Evolutionary conservation across 1,140 invertebrate genomes (phyloP).

Genomic region (Papilio machaon): DNA sequence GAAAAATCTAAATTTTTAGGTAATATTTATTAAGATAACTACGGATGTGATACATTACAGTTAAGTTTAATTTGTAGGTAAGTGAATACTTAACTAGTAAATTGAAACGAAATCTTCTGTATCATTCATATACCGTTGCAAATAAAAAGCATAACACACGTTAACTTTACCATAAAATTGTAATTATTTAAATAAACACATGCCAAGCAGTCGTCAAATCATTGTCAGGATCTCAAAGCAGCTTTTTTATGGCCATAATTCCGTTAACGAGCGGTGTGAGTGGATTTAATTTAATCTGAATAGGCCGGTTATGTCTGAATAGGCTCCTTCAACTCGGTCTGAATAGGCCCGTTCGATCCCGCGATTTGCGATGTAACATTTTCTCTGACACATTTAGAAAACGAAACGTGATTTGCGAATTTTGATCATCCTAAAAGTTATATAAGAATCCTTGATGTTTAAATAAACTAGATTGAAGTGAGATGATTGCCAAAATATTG

Average conservation of each 20-base stretch:
- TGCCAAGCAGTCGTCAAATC: not conserved
- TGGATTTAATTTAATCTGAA: not conserved
- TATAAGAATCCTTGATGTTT: too few species aligned
- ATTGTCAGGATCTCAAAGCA: not conserved
- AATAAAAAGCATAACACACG: too few species aligned
- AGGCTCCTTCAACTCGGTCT: not conserved
- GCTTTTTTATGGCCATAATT: not conserved
- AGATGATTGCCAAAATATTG: too few species aligned
- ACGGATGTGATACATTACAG: too few species aligned
- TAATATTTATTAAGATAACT: not conserved
- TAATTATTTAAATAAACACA: not conserved
- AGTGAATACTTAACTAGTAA: too few species aligned
- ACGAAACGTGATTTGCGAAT: not conserved
- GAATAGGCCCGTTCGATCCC: not conserved
- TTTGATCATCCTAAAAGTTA: not conserved
- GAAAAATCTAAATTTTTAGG: too few species aligned
- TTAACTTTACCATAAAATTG: too few species aligned
- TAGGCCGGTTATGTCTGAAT: not conserved
- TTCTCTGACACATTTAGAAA: not conserved
- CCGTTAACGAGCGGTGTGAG: conserved; percentile 1
- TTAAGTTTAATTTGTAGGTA: too few species aligned
- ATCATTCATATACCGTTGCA: too few species aligned
- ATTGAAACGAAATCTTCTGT: too few species aligned
- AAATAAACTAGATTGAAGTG: too few species aligned
- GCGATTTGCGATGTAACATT: not conserved